Conservation (phyloP, 2,888 invertebrate species). For the Drosophila kanekoi region DNA sequence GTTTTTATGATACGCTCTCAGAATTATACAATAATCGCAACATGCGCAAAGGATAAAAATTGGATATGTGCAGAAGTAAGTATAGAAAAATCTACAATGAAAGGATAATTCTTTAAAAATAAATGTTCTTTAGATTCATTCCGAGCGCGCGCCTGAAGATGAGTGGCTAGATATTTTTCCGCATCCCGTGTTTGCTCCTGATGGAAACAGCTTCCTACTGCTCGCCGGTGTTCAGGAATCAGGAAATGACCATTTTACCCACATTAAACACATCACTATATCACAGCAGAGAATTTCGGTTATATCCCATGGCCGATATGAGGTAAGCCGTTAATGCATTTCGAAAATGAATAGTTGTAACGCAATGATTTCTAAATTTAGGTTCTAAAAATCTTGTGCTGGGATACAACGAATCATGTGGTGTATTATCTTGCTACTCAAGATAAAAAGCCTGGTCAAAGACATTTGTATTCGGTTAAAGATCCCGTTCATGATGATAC, state of each 20-base stretch:
- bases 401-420: conserved; percentile 93
- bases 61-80: conserved; percentile 94
- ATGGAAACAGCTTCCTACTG: conserved; percentile 93
- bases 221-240: conserved; percentile 94
- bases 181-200: conserved; percentile 93
- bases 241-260: conserved; percentile 93
- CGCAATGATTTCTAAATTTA: background rate
- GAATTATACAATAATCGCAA: conserved; percentile 94
- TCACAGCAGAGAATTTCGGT: conserved; percentile 93
- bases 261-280: conserved; percentile 94
- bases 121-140: conserved; percentile 88
- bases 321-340: conserved; percentile 86
- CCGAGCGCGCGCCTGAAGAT: conserved; percentile 93
- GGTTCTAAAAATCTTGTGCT: conserved; percentile 90
- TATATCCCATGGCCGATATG: conserved; percentile 93
- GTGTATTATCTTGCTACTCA: conserved; percentile 93
- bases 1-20: conserved; percentile 98
- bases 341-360: background rate
- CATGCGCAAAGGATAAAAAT: conserved; percentile 91
- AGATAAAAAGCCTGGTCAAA: conserved; percentile 93
- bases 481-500: conserved; percentile 90
- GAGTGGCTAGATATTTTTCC: conserved; percentile 95
- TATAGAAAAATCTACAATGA: background rate
- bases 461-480: conserved; percentile 94
- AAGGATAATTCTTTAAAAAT: too few species aligned